Evolutionary conservation across 2,888 invertebrate genomes (phyloP).

Genomic region (Callyntrura sp.): DNA sequence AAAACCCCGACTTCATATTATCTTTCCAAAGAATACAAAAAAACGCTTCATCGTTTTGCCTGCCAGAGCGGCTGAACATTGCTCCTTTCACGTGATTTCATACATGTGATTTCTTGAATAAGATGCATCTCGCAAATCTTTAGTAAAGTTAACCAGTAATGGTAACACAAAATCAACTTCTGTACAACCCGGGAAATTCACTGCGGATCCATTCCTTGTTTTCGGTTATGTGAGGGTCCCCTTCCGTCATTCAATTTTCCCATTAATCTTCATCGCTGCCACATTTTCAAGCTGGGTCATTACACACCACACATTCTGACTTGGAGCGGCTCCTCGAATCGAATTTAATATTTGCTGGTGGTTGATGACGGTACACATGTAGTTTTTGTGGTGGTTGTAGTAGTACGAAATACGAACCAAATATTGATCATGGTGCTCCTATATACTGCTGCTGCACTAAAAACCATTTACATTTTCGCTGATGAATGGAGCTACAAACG

Average conservation of each 20-base stretch:
- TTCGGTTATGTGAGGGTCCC: constrained; percentile 3
- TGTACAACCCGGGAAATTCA: background rate
- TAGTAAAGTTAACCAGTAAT: background rate
- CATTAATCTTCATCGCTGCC: constrained; percentile 84
- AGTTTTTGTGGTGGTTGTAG: background rate
- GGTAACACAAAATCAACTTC: constrained; percentile 9
- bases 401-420: background rate
- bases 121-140: background rate
- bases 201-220: background rate
- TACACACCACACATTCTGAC: constrained; percentile 81
- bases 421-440: background rate
- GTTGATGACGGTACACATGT: constrained; percentile 3
- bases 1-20: too few relatives aligned
- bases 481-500: constrained; percentile 18
- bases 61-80: too few relatives aligned
- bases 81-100: too few relatives aligned
- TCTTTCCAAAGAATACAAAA: too few relatives aligned
- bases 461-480: constrained; percentile 2
- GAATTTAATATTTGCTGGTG: constrained; percentile 63
- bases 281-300: constrained; percentile 84
- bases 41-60: too few relatives aligned
- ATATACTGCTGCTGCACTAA: background rate
- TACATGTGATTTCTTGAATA: background rate
- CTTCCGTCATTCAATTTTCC: constrained; percentile 71
- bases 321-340: constrained; percentile 74